Conservation (phyloP, 2,113 vertebrate species). For the Psittacus erithacus region DNA sequence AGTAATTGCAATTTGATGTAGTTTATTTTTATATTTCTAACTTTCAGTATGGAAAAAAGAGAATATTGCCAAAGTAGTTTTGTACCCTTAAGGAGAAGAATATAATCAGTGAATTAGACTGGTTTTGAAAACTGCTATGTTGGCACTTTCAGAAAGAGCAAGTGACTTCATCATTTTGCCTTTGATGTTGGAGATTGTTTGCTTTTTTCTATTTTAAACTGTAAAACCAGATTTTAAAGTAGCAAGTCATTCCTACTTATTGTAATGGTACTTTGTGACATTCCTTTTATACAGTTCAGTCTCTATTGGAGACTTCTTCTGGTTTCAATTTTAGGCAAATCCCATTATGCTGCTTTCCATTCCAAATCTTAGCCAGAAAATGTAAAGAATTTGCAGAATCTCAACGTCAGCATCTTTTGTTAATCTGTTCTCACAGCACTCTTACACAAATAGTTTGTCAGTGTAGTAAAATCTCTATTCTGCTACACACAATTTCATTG, state of each 20-base stretch:
- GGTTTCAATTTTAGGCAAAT: conserved; percentile 30
- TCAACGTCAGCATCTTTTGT: conserved; percentile 3
- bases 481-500: neutral
- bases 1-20: neutral
- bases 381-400: conserved; percentile 52
- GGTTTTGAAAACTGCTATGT: neutral
- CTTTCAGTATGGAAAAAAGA: neutral
- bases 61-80: neutral
- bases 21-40: neutral
- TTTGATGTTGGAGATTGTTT: neutral
- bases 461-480: neutral
- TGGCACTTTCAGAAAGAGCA: neutral
- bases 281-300: neutral
- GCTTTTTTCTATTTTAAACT: neutral
- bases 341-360: neutral
- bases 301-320: neutral
- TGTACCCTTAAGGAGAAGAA: neutral
- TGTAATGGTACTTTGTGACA: neutral
- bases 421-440: neutral
- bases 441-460: neutral
- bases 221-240: neutral
- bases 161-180: neutral
- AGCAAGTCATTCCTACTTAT: neutral
- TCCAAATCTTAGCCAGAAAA: conserved; percentile 26
- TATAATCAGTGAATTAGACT: neutral